Evolutionary conservation across 92 coral and sea anemone species (phyloP), one percentile per base, ranked within the genome.

Genomic region (Bergia puertoricense): DNA sequence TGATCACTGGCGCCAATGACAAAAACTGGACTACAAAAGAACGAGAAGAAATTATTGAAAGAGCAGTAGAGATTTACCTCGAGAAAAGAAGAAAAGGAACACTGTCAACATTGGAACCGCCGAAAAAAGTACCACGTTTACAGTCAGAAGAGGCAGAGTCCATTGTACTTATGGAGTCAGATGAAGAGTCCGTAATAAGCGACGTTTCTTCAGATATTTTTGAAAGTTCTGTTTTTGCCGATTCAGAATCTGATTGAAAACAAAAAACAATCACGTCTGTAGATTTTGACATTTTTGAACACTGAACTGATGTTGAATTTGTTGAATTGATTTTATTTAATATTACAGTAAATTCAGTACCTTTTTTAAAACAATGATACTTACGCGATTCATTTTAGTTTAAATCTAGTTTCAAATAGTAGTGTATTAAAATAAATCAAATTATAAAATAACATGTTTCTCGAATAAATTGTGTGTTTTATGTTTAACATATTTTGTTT

Each of bases 221-320:
- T 44, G 81, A 77, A 77, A 77, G 81, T 77, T 77, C 59, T 77
- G 59, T 77, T 77, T 77, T 77, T 77, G 59, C 39, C 6, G 81
- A 77, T 77, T 45, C 81, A 77, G 81, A 77, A 77, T 43, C 59
- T 41, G 80, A 76, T 76, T 77, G 81, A 77, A 77, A 77, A 77
- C 62, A 30, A 30, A 45, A 77, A 44, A 0, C 62, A 77, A 77
- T 77, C 81, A 43, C 81, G 81, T 76, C 81, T 77, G 81, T 77
- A 45, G 62, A 77, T 77, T 74, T 77, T 74, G 79, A 74, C 50
- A 74, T 74, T 74, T 74, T 74, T 74, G 79, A 39, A 74, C 62
- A 77, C 81, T 45, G 81, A 77, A 77, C 81, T 42, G 81, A 45
- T 18, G 54, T 30, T 30, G 30, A 30, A 30, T 30, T 30, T 30